Evolutionary conservation across 2,797 vertebrate species (phyloP).

Genomic region (Tachyglossus aculeatus): DNA sequence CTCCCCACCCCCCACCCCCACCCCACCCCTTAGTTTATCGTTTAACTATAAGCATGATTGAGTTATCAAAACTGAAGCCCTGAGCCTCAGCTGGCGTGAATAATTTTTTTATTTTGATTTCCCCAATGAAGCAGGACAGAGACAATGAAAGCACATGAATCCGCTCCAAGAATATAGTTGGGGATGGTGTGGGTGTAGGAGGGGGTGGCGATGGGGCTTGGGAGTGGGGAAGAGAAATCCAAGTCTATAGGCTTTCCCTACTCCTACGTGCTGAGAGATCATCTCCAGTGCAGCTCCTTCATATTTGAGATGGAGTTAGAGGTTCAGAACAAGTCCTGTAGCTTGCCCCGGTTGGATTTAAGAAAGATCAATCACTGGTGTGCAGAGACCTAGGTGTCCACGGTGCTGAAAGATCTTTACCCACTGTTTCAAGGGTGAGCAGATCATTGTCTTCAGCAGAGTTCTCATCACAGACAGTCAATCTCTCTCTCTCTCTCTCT

Average conservation of each 20-base stretch:
- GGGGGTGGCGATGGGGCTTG: background rate
- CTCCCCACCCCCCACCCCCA: background rate
- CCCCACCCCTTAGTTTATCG: background rate
- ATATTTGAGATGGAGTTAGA: background rate
- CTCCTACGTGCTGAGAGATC: background rate
- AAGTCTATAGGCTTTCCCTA: background rate
- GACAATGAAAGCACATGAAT: rapidly evolving
- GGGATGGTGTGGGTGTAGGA: background rate
- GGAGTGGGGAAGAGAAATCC: background rate
- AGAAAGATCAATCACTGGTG: background rate
- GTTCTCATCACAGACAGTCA: constrained; percentile 14
- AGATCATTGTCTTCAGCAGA: constrained; percentile 7
- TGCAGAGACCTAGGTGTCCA: rapidly evolving
- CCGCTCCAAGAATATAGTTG: too few species aligned
- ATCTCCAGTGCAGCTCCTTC: background rate
- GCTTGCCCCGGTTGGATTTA: background rate
- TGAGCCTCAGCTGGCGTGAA: background rate
- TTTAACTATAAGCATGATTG: background rate
- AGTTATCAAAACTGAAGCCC: background rate
- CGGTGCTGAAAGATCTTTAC: constrained; percentile 8
- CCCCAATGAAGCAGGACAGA: background rate
- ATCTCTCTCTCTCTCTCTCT: too few species aligned
- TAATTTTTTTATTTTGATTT: constrained; percentile 12
- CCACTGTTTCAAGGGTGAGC: background rate
- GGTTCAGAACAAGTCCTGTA: background rate